phyloP scores from a whole-genome alignment of 2,113 vertebrate species.

The Verasper variegatus region DNA sequence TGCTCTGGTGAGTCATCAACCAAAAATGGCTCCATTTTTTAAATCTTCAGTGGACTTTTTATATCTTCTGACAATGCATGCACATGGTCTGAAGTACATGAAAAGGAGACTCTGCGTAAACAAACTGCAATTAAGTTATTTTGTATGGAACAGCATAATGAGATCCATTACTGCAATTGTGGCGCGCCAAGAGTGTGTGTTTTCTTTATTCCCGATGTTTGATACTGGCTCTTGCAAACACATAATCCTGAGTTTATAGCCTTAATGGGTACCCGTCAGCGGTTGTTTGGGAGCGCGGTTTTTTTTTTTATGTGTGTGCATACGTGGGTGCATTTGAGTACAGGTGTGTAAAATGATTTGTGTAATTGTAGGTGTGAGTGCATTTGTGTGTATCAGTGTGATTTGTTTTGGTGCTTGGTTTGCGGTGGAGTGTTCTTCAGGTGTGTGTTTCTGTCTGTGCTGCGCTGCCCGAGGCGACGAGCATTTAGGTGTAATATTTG shows the following conservation, averaged over 20 bases:
- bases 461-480: conserved; percentile 9
- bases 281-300: conserved; percentile 20
- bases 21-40: neutral
- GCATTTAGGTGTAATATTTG: conserved; percentile 48
- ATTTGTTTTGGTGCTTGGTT: neutral
- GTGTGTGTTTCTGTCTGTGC: conserved; percentile 7
- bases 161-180: conserved; percentile 53
- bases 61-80: conserved; percentile 31
- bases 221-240: conserved; percentile 32
- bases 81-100: conserved; percentile 49
- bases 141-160: conserved; percentile 52
- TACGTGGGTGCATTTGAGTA: neutral
- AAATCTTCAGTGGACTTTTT: conserved; percentile 19
- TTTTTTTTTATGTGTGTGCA: neutral
- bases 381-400: neutral
- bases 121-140: conserved; percentile 61
- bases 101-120: conserved; percentile 51
- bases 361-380: neutral
- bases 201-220: conserved; percentile 33
- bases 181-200: conserved; percentile 35
- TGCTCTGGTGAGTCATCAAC: conserved; percentile 34
- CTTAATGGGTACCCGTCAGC: conserved; percentile 14
- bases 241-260: conserved; percentile 38
- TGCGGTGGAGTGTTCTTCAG: conserved; percentile 2
- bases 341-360: neutral